Percentiles rank a stretch among this genome's conserved stretches.
Conservation (phyloP, 2,797 vertebrate genomes). For the Geotrypetes seraphini region DNA sequence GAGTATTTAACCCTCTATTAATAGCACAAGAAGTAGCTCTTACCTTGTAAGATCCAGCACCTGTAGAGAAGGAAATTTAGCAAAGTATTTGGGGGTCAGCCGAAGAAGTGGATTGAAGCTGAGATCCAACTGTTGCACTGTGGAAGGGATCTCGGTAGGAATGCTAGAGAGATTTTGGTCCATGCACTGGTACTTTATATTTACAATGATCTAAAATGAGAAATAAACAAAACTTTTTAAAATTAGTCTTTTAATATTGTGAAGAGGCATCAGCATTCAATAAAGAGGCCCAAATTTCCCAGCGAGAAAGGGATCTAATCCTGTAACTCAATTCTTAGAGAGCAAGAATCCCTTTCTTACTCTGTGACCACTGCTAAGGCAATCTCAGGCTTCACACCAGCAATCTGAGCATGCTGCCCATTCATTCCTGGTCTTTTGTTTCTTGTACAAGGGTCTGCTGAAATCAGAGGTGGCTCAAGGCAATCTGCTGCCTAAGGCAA, state of each 20-base stretch:
- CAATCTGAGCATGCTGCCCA: no score
- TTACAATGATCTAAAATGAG: conserved; percentile 41
- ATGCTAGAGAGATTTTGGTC: conserved; percentile 32
- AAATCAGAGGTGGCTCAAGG: no score
- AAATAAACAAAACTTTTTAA: background rate
- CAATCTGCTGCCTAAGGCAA: no score
- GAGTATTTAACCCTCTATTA: background rate
- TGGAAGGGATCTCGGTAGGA: conserved; percentile 34
- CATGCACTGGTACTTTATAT: conserved; percentile 34
- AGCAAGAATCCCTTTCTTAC: no score
- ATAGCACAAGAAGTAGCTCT: background rate
- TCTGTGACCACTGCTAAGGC: no score
- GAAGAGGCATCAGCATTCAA: no score
- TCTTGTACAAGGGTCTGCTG: no score
- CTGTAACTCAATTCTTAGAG: no score
- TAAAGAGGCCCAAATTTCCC: background rate
- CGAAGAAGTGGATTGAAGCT: conserved; percentile 51
- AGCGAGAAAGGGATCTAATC: background rate
- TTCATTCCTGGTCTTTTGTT: no score
- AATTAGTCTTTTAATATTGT: background rate
- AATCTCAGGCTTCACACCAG: no score
- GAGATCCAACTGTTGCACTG: conserved; percentile 43
- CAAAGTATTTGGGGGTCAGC: conserved; percentile 36
- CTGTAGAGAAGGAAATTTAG: conserved; percentile 31
- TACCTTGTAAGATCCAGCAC: conserved; percentile 59